Conservation (phyloP, 2,113 vertebrate species). For the Cacatua alba region DNA sequence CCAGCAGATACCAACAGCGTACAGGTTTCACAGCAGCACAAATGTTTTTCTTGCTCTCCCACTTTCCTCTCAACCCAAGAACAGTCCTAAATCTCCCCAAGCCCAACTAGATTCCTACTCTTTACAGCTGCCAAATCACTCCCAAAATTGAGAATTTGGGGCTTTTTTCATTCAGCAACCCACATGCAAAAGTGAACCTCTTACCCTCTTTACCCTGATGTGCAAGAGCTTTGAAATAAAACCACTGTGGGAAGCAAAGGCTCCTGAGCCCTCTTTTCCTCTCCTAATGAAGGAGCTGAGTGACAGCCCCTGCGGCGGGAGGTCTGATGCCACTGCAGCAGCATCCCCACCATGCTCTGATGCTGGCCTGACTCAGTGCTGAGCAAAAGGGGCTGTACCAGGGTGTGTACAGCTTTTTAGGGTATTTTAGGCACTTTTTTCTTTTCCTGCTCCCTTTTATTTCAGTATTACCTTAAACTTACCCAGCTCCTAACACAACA, state of each 20-base stretch:
- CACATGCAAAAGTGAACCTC: not conserved
- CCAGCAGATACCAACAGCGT: not conserved
- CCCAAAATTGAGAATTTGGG: not conserved
- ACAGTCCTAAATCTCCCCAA: not conserved
- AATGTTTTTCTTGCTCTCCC: not conserved
- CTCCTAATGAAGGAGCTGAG: slow-evolving; percentile 46
- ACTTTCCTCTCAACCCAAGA: not conserved
- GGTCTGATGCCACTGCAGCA: not conserved
- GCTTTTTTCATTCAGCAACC: not conserved
- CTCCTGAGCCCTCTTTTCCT: not conserved
- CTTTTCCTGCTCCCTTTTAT: not conserved
- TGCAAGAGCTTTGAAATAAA: slow-evolving; percentile 31
- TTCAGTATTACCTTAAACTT: not conserved
- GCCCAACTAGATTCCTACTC: not conserved
- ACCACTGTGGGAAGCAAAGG: not conserved
- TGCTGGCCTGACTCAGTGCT: not conserved
- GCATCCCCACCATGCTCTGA: not conserved
- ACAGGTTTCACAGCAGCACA: not conserved
- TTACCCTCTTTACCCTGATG: not conserved
- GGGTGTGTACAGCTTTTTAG: not conserved
- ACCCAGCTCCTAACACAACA: not conserved
- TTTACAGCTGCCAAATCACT: not conserved
- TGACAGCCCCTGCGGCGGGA: slow-evolving; percentile 40
- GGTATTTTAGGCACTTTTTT: not conserved
- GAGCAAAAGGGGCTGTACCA: not conserved